phyloP scores from a whole-genome alignment of 2,888 invertebrate species.

The Abrostola tripartita region DNA sequence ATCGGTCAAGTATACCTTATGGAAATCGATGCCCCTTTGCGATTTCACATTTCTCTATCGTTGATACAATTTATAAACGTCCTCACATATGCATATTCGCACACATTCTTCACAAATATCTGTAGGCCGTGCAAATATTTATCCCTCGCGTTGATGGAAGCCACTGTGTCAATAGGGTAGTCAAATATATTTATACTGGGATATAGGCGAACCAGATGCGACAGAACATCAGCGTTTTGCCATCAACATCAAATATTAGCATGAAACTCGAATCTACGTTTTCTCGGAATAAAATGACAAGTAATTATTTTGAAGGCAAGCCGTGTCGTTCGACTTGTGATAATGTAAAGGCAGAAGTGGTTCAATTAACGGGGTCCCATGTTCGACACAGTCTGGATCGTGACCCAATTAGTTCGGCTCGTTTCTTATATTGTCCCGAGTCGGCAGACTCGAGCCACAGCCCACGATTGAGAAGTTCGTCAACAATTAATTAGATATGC shows the following conservation, averaged over 20 bases:
- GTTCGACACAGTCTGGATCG: conserved; percentile 80
- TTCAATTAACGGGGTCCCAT: conserved; percentile 79
- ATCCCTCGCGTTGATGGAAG: conserved; percentile 1
- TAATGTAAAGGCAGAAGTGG: conserved; percentile 78
- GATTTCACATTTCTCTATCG: not conserved
- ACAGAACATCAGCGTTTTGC: not conserved
- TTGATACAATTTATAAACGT: not conserved
- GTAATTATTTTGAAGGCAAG: conserved; percentile 76
- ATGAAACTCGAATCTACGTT: conserved; percentile 71
- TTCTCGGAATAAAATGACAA: conserved; percentile 69
- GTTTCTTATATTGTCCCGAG: conserved; percentile 74
- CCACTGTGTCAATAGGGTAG: conserved; percentile 3
- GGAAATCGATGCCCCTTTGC: too few species aligned
- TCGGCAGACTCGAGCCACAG: conserved; percentile 56
- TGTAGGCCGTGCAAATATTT: conserved; percentile 5
- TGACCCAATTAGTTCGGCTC: conserved; percentile 81
- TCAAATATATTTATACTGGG: not conserved
- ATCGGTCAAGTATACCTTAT: too few species aligned
- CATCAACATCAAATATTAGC: conserved; percentile 55
- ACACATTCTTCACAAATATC: conserved; percentile 2
- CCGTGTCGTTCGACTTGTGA: conserved; percentile 66
- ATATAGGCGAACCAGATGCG: not conserved
- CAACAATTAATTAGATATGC: conserved; percentile 56
- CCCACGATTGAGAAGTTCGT: conserved; percentile 42
- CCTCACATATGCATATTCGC: conserved; percentile 3